phyloP scores from a whole-genome alignment of 92 coral and sea anemone genomes.

The Epizoanthus illoricatus region DNA sequence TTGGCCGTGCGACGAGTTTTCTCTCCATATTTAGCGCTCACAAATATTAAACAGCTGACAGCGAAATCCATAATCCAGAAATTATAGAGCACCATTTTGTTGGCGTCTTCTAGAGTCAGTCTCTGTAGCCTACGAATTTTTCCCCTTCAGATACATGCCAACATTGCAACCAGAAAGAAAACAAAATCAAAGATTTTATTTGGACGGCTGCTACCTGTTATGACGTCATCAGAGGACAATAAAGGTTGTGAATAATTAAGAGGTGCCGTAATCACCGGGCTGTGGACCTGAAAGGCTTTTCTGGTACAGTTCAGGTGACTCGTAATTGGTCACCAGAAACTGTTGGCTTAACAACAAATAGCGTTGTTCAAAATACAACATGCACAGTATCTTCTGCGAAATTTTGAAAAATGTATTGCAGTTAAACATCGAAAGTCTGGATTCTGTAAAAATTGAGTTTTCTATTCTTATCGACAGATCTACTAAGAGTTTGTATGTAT shows the following conservation, averaged over 20 bases:
- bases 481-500: no score
- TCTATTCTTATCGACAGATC: no score
- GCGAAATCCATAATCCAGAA: constrained; percentile 96
- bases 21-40: constrained; percentile 89
- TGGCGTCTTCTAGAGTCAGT: not conserved
- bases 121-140: not conserved
- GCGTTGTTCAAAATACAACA: no score
- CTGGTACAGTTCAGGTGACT: not conserved
- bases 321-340: not conserved
- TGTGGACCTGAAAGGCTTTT: constrained; percentile 22
- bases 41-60: constrained; percentile 69
- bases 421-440: no score
- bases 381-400: no score
- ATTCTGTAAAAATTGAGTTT: no score
- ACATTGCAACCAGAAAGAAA: not conserved
- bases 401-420: no score
- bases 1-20: constrained; percentile 49
- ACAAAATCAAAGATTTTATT: not conserved
- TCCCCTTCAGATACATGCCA: not conserved
- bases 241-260: constrained; percentile 18
- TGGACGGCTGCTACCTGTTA: constrained; percentile 23
- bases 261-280: not conserved
- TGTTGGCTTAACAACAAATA: no score
- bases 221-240: constrained; percentile 28
- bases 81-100: constrained; percentile 69